Base-by-base conservation (phyloP, 2,888 invertebrate species). In the Esperia sulphurella region DNA sequence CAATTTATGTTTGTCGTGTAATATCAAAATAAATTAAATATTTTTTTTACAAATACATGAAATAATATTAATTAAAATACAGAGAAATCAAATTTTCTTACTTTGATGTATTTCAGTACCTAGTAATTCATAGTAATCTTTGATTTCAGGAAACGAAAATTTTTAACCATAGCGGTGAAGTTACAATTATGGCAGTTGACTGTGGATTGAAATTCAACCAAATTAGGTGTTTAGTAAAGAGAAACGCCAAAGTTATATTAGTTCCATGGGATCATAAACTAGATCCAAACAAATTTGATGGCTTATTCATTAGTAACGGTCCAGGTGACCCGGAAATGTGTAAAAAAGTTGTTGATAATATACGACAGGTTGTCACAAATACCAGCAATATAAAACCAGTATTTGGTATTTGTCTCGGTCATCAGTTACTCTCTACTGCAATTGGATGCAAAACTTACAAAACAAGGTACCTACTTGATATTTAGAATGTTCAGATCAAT, bases 401-500 rank as follows among this genome's bases (percentile, higher is more conserved):
- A 51, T 99, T 99, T 85, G 99, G 99, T 31, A 99, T 99, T 73
- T 99, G 99, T 78, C 91, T 99, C 54, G 99, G 99, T 0, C 98
- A 99, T 89, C 99, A 99, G 79, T 83, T 99, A 46, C 84, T 99
- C 29, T 94, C 98, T 0, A 91, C 95, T 40, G 98, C 99, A n/a
- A 94, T 95, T 50, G 98, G 98, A 8, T 97, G 97, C 62, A 92
- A 91, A 60, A 98, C 98, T 1, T 98, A 92, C 71, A 99, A 99
- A 92, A 96, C 99, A 93, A 96, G 95, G 95, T 98, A 89, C 79
- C 87, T 79, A 51, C 43, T 7, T 42, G n/a, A 43, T n/a, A 40
- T 29, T 28, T 12, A 12, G 12, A 37, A 37, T 37, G 1, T 12
- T 31, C 8, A 4, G 10, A 7, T 9, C 31, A 9, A 5, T 31